Percentiles rank a stretch among this genome's conserved stretches.
Conservation (phyloP, 2,797 vertebrate genomes). For the Hydrolagus colliei region DNA sequence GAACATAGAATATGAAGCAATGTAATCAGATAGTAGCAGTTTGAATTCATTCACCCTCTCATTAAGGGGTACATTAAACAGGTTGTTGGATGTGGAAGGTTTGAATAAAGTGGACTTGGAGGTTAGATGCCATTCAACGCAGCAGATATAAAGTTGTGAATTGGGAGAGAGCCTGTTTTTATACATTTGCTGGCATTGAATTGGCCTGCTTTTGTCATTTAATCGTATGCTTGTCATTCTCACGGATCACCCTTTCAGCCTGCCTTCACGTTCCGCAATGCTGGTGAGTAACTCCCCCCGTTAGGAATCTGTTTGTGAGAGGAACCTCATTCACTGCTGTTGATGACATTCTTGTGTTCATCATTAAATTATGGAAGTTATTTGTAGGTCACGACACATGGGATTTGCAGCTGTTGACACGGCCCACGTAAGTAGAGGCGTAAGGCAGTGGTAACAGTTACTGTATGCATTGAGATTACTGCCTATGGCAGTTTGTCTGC, state of each 20-base stretch:
- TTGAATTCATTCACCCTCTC: conserved; percentile 37
- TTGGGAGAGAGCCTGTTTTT: background rate
- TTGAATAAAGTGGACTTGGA: conserved; percentile 20
- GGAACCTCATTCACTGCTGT: background rate
- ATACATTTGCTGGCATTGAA: background rate
- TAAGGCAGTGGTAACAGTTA: background rate
- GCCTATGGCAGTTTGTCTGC: background rate
- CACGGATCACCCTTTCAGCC: background rate
- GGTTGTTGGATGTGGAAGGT: conserved; percentile 51
- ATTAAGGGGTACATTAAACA: conserved; percentile 49
- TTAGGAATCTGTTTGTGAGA: background rate
- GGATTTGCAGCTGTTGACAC: background rate
- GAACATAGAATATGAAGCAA: conserved; percentile 1
- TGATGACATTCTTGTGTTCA: background rate
- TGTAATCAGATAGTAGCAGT: background rate
- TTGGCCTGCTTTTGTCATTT: background rate
- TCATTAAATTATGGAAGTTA: conserved; percentile 26
- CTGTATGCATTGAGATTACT: conserved; percentile 11
- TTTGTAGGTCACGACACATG: conserved; percentile 18
- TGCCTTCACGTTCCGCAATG: background rate
- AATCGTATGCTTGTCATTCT: background rate
- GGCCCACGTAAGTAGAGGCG: background rate
- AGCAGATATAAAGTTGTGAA: background rate
- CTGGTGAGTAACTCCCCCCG: background rate
- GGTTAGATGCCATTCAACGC: conserved; percentile 34